Conservation (phyloP, 1,140 invertebrate genomes). For the Euwallacea fornicatus region DNA sequence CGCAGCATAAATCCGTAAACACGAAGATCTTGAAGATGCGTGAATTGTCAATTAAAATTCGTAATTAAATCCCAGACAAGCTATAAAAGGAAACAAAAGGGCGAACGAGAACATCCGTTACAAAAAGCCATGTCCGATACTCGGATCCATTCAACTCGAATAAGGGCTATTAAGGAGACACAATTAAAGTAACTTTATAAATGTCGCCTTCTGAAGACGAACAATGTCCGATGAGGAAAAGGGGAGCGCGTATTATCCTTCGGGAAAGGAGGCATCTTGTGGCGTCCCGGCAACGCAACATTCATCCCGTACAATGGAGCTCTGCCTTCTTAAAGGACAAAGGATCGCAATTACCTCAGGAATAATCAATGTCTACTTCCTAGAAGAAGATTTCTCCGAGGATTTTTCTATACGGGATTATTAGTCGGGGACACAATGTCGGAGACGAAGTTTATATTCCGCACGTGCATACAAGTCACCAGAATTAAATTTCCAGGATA, state of each 20-base stretch:
- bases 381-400: constrained; percentile 1
- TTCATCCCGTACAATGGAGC: constrained; percentile 30
- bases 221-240: constrained; percentile 16
- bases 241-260: not conserved
- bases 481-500: not conserved
- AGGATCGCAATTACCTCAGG: constrained; percentile 30
- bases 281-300: constrained; percentile 19
- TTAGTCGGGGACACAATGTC: not conserved
- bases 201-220: constrained; percentile 4
- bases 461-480: not conserved
- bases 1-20: too few species aligned
- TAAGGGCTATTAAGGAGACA: constrained; percentile 33
- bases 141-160: constrained; percentile 26
- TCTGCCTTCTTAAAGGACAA: constrained; percentile 29
- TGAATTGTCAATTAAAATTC: too few species aligned
- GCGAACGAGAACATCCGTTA: not conserved
- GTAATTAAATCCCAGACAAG: too few species aligned
- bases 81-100: too few species aligned
- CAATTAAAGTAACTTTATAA: constrained; percentile 36
- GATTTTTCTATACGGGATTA: constrained; percentile 4
- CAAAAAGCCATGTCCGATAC: constrained; percentile 8
- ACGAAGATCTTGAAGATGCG: too few species aligned
- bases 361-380: constrained; percentile 36
- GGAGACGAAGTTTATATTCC: constrained; percentile 2
- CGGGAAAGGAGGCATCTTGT: constrained; percentile 21